Evolutionary conservation across 2,113 vertebrate species (phyloP), one percentile per base, ranked within the genome.

Genomic region (Paramisgurnus dabryanus): DNA sequence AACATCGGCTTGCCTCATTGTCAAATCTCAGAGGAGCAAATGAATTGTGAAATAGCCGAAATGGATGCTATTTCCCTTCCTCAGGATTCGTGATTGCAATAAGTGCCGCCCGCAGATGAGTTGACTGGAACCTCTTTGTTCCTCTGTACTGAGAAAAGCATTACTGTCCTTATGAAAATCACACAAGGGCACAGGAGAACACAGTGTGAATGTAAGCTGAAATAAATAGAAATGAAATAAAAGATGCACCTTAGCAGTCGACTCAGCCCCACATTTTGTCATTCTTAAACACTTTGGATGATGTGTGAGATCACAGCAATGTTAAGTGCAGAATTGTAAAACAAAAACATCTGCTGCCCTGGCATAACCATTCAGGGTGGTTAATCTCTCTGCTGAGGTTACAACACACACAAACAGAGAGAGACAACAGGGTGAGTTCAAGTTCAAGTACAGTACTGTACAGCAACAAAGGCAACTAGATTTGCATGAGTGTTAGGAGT

Each of bases 1-100:
- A 18, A 60, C 66, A 53, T 18, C 11, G 58, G 72, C 72, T 64
- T 50, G 65, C 71, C 53, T 78, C 43, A 67, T 39, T 79, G 82
- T 84, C 45, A 76, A 73, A 34, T 65, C 67, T 76, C 50, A 67
- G 7, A 63, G 12, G 39, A 57, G 69, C 57, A 83, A 81, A 83
- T 76, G 34, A 72, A 64, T 82, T 80, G 73, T 61, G 50, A 82
- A 83, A 84, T 60, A 13, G 49, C 64, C 27, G 41, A 50, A 18
- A 74, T 43, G 61, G 17, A 15, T 11, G 40, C 27, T 55, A 34
- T 61, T 61, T 67, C 39, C 58, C 49, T 74, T 58, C 18, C 69
- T 47, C 7, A 27, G 80, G 64, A 80, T 76, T 76, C 76, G 66
- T 74, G 58, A 76, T 17, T 67, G 65, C 53, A 67, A 76, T 66